Evolutionary conservation across 2,113 vertebrate genomes (phyloP).

Genomic region (Onychostoma macrolepis): DNA sequence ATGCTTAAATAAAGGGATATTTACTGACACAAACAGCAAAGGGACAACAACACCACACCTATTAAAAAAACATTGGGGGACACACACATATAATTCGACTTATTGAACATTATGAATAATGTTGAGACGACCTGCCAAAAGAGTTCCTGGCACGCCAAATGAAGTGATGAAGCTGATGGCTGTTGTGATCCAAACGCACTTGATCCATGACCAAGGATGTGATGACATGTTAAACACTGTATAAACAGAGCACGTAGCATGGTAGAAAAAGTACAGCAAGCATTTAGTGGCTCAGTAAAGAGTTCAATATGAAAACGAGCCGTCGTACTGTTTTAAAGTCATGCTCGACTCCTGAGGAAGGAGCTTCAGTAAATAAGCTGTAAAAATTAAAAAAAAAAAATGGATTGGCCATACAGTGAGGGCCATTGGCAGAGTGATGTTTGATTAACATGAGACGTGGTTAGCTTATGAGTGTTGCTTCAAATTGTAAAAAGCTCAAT

Average conservation of each 20-base stretch:
- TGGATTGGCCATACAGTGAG: background rate
- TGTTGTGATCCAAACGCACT: background rate
- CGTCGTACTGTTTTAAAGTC: background rate
- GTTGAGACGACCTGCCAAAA: conserved; percentile 14
- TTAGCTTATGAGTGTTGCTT: background rate
- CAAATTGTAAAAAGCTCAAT: background rate
- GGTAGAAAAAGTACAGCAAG: conserved; percentile 29
- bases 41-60: background rate
- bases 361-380: background rate
- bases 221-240: conserved; percentile 12
- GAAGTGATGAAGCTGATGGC: background rate
- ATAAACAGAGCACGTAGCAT: conserved; percentile 8
- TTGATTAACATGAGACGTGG: background rate
- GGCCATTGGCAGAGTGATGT: background rate
- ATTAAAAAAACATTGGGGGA: background rate
- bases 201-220: conserved; percentile 17
- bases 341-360: background rate
- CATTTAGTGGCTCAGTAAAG: conserved; percentile 15
- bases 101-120: conserved; percentile 5
- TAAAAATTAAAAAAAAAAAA: background rate
- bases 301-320: conserved; percentile 27
- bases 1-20: conserved; percentile 11
- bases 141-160: background rate
- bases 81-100: background rate
- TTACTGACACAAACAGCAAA: conserved; percentile 27